Evolutionary conservation across 2,888 invertebrate species (phyloP).

Genomic region (Agriopis aurantiaria): DNA sequence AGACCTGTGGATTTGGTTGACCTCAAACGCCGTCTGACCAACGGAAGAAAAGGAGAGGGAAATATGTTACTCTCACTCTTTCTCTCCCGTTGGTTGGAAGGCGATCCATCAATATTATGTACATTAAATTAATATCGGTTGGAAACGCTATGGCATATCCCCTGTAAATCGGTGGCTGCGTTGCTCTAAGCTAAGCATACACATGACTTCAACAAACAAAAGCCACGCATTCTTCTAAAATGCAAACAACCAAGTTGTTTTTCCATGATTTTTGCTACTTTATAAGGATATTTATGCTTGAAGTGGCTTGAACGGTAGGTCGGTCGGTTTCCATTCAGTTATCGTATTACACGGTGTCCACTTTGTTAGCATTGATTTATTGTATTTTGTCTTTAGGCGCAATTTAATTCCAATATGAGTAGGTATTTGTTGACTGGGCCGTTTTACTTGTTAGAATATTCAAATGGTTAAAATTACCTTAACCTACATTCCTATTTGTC

Average conservation of each 20-base stretch:
- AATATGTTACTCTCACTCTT: too few species aligned
- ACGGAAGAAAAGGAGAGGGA: too few species aligned
- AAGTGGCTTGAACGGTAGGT: conserved; percentile 36
- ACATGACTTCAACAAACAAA: too few species aligned
- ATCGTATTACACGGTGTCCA: conserved; percentile 40
- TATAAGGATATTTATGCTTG: conserved; percentile 53
- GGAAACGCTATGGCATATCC: not conserved
- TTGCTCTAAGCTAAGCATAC: too few species aligned
- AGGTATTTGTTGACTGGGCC: conserved; percentile 13
- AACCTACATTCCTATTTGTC: conserved; percentile 6
- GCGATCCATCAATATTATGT: too few species aligned
- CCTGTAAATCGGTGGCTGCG: too few species aligned
- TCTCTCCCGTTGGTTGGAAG: too few species aligned
- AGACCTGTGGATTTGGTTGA: too few species aligned
- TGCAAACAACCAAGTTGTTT: not conserved
- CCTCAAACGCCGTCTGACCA: too few species aligned
- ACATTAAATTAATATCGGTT: not conserved
- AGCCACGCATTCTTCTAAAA: too few species aligned
- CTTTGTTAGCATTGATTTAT: conserved; percentile 41
- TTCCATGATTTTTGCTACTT: conserved; percentile 43
- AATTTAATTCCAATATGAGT: conserved; percentile 18
- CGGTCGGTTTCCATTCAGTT: conserved; percentile 45
- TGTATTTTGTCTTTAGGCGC: conserved; percentile 37
- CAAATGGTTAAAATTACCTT: conserved; percentile 15
- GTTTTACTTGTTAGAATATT: conserved; percentile 10